Conservation (phyloP, 1,140 invertebrate genomes). For the Tetramorium parvispinum region DNA sequence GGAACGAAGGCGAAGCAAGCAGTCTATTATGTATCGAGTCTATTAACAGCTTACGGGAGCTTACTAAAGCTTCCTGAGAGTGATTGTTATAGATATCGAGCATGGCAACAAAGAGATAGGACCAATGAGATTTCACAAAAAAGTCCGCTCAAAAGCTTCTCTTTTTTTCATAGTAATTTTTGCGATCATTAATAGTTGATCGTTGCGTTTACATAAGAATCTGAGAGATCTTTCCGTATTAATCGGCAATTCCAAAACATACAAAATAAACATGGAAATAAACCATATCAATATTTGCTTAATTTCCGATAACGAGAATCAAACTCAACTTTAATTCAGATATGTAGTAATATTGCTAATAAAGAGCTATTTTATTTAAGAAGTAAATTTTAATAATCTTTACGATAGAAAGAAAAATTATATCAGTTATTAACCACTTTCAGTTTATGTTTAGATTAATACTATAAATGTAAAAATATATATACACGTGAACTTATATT, state of each 20-base stretch:
- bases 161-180: slow-evolving; percentile 18
- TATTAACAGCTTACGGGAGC: slow-evolving; percentile 57
- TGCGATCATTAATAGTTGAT: not conserved
- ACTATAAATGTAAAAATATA: not conserved
- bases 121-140: slow-evolving; percentile 37
- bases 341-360: not conserved
- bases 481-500: not conserved
- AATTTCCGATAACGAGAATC: not conserved
- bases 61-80: slow-evolving; percentile 50
- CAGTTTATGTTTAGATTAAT: not conserved
- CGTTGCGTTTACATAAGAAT: not conserved
- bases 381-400: not conserved
- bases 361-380: not conserved
- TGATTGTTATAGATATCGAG: slow-evolving; percentile 55
- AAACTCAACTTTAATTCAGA: not conserved
- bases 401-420: not conserved
- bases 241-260: not conserved
- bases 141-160: not conserved
- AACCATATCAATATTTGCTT: not conserved
- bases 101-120: slow-evolving; percentile 4
- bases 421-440: not conserved
- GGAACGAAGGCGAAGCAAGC: not conserved
- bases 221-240: not conserved
- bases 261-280: not conserved
- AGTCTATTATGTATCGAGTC: slow-evolving; percentile 50